Evolutionary conservation across 23 tunicate genomes (phyloP), one percentile per base, ranked within the genome.

Genomic region (Clavelina lepadiformis): DNA sequence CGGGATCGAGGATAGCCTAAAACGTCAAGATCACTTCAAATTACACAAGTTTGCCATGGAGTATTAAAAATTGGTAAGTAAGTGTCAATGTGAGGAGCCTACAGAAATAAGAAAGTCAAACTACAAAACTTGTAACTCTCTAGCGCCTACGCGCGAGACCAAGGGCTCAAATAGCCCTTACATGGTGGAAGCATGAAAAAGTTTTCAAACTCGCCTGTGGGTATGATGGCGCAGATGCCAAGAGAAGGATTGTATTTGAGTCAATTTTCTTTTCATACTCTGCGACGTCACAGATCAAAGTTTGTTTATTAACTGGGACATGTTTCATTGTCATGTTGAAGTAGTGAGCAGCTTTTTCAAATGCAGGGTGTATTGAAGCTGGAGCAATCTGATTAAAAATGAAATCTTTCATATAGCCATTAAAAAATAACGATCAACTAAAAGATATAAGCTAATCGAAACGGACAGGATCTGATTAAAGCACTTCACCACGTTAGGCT

Each of bases 301-400:
- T 74, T n/a, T 53, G 35, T 15, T 53, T 68, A 46, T 56, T 67
- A 20, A 89, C 89, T 22, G 78, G 76, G 22, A 89, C 89, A 36
- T 81, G 89, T 54, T 81, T 89, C 26, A 89, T 63, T 53, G 56
- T 57, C 26, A 89, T 5, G 62, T 81, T 71, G 65, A 89, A 89
- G 45, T 89, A 89, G 58, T 70, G 80, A 7, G 83, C 97, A n/a
- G 97, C 97, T 57, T 89, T 89, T 33, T 77, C 88, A 37, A 89
- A 89, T 15, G 97, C 97, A 1, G 97, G 97, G 50, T 89, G 97
- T 20, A 89, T 75, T 21, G 78, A 74, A 22, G 79, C 13, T 0
- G 97, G 97, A 3, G 97, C 97, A 5, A 89, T 75, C 97, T 89
- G 34, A 5, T n/a, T n/a, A n/a, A n/a, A n/a, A n/a, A n/a, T n/a